Percentiles rank a stretch among this genome's conserved stretches.
Evolutionary conservation across 2,888 invertebrate genomes (phyloP).

Genomic region (Neria commutata): DNA sequence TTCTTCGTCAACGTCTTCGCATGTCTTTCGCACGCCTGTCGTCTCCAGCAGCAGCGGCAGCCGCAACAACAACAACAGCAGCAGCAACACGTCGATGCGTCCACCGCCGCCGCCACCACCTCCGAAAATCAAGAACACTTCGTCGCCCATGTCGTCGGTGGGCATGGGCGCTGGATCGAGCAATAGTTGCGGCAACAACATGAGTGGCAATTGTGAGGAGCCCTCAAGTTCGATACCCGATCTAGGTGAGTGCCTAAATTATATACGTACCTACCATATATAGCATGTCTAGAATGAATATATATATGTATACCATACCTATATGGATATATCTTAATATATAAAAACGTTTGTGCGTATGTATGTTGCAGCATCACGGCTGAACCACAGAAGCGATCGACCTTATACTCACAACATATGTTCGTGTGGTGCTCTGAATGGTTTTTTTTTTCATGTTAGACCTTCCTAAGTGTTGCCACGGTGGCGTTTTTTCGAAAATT

Average conservation of each 20-base stretch:
- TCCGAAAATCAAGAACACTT: slow-evolving; percentile 57
- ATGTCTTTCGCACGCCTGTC: slow-evolving; percentile 59
- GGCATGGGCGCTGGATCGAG: slow-evolving; percentile 24
- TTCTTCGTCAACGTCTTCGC: slow-evolving; percentile 29
- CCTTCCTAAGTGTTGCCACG: no score
- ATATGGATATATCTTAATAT: background rate
- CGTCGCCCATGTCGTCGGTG: slow-evolving; percentile 35
- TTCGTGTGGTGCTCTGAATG: no score
- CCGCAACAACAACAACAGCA: slow-evolving; percentile 15
- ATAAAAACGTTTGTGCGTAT: background rate
- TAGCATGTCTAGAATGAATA: background rate
- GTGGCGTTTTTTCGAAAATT: no score
- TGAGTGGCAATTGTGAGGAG: slow-evolving; percentile 69
- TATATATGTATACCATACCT: background rate
- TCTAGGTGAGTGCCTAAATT: slow-evolving; percentile 71
- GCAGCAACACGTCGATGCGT: slow-evolving; percentile 54
- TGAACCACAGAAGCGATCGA: no score
- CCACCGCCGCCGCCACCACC: slow-evolving; percentile 62
- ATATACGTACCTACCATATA: background rate
- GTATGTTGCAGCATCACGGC: no score
- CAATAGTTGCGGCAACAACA: slow-evolving; percentile 18
- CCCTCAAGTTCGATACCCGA: slow-evolving; percentile 88
- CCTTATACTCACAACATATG: no score
- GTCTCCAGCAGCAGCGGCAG: slow-evolving; percentile 57
- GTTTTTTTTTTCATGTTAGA: no score